phyloP scores from a whole-genome alignment of 30 jellyfish, hydroid and myxozoan genomes.

The Cassiopea andromeda region DNA sequence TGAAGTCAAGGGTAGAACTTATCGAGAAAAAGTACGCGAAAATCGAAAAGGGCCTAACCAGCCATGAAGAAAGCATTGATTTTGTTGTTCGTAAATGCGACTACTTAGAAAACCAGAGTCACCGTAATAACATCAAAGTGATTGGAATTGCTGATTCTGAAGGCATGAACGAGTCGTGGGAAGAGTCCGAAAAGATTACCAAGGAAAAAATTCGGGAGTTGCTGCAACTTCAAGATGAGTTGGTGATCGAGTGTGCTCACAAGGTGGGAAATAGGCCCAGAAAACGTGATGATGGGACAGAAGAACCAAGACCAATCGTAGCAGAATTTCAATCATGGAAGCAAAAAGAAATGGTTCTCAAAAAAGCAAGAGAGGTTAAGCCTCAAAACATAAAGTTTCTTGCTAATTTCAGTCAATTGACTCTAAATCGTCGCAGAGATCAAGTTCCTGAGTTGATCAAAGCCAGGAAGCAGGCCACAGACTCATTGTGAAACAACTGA shows the following conservation, averaged over 20 bases:
- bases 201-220: neutral
- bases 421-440: constrained; percentile 11
- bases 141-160: neutral
- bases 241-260: neutral
- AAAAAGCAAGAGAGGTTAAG: neutral
- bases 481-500: neutral
- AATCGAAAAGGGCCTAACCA: neutral
- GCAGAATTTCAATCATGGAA: neutral
- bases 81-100: neutral
- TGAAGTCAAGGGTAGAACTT: neutral
- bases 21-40: neutral
- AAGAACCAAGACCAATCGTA: neutral
- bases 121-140: neutral
- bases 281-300: neutral
- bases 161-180: neutral
- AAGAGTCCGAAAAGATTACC: neutral
- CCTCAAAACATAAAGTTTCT: neutral
- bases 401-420: neutral
- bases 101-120: neutral
- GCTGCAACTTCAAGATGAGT: neutral
- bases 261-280: neutral
- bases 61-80: neutral
- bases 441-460: neutral
- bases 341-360: neutral
- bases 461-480: neutral